Evolutionary conservation across 2,888 invertebrate genomes (phyloP), one percentile per base, ranked within the genome.

Genomic region (Philereme vetulata): DNA sequence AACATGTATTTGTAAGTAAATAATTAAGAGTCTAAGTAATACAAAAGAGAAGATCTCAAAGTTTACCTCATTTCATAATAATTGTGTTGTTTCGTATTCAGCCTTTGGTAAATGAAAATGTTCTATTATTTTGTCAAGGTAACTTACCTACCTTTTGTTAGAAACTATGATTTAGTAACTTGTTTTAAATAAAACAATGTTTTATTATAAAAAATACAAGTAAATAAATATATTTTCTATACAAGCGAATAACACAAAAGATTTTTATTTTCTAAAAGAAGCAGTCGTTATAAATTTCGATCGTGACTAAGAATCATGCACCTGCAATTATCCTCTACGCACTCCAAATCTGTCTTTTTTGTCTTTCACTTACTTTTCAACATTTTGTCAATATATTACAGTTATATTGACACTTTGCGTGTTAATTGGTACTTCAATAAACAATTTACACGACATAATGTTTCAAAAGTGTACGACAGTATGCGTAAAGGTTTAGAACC

Each of bases 371-470:
- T 65, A 59, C 61, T 71, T 59, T 52, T 52, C 50, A 60, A 57
- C 43, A 65, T 64, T 66, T 67, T 64, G 65, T 66, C 68, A 62
- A 63, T 61, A 75, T 73, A 73, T 62, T 72, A 86, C 90, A 84
- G 91, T 90, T 78, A 77, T 80, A 78, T 84, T 88, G 82, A 82
- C 87, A 84, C 76, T 64, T 71, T 72, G 80, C 72, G 73, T 88
- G 90, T 84, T 90, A 90, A 90, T 88, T 87, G 81, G 73, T 72
- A 76, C 78, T 83, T 82, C 83, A 85, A 84, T 81, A 79, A 78
- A 78, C 75, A 67, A 73, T 82, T 76, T 71, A 74, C 76, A 72
- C 73, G 71, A 70, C 70, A 64, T 67, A 66, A 67, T 68, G 68
- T 62, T 61, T 66, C 75, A 64, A 54, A 75, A 72, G 72, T 54